Evolutionary conservation across 2,113 vertebrate genomes (phyloP).

Genomic region (Argyrosomus japonicus): DNA sequence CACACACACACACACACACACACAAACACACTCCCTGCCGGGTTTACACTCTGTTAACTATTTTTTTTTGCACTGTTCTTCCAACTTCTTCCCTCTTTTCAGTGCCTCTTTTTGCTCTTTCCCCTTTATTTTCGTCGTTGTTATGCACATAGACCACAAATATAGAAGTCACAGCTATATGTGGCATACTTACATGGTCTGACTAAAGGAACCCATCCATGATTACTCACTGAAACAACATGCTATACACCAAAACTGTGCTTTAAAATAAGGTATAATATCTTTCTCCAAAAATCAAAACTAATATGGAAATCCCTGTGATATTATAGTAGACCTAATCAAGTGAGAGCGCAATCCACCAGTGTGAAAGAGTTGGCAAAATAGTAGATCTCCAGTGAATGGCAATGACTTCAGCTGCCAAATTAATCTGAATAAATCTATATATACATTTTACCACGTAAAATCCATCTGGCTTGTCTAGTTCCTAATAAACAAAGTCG

Average conservation of each 20-base stretch:
- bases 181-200: background rate
- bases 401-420: slow-evolving; percentile 14
- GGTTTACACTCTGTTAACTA: slow-evolving; percentile 22
- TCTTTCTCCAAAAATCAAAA: too few species aligned
- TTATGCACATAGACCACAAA: background rate
- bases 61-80: slow-evolving; percentile 3
- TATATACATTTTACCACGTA: background rate
- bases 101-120: background rate
- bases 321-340: background rate
- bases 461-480: background rate
- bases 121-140: background rate
- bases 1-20: background rate
- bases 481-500: background rate
- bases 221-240: background rate
- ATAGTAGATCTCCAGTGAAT: slow-evolving; percentile 2
- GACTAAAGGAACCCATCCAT: background rate
- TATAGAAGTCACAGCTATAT: background rate
- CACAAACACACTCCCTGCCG: background rate
- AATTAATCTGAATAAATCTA: background rate
- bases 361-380: slow-evolving; percentile 14
- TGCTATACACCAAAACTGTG: background rate
- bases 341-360: slow-evolving; percentile 4
- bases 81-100: slow-evolving; percentile 15
- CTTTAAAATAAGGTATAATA: background rate
- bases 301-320: background rate